Evolutionary conservation across 1,140 invertebrate genomes (phyloP).

Genomic region (Apolygus lucorum): DNA sequence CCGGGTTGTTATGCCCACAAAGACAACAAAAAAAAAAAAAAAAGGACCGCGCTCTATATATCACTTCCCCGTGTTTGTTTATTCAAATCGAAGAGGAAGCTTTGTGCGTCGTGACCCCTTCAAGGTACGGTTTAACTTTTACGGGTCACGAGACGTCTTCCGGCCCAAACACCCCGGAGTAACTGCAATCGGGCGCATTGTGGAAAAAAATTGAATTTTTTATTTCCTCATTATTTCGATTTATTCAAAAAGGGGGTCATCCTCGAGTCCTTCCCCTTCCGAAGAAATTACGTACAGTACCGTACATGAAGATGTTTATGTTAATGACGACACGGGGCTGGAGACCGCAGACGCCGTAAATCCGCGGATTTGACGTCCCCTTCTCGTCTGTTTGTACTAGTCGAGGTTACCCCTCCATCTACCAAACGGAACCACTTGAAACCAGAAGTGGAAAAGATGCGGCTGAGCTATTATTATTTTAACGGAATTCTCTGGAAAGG

Average conservation of each 20-base stretch:
- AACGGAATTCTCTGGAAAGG: too few relatives aligned
- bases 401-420: neutral
- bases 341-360: conserved; percentile 9
- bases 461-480: neutral
- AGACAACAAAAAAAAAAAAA: too few relatives aligned
- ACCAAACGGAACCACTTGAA: neutral
- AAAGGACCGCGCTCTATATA: conserved; percentile 6
- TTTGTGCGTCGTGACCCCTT: neutral
- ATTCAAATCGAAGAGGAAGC: neutral
- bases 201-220: neutral
- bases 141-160: conserved; percentile 9
- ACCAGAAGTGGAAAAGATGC: neutral
- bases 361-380: conserved; percentile 5
- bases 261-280: neutral
- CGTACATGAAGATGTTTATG: conserved; percentile 13
- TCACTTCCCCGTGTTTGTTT: neutral
- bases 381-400: neutral
- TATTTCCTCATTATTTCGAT: neutral
- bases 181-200: neutral
- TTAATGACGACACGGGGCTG: conserved; percentile 7
- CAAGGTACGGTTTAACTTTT: neutral
- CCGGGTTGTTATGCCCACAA: too few relatives aligned
- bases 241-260: neutral
- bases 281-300: too few relatives aligned
- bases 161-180: neutral